phyloP scores from a whole-genome alignment of 2,797 vertebrate species.

The Poeciliopsis gracilis region DNA sequence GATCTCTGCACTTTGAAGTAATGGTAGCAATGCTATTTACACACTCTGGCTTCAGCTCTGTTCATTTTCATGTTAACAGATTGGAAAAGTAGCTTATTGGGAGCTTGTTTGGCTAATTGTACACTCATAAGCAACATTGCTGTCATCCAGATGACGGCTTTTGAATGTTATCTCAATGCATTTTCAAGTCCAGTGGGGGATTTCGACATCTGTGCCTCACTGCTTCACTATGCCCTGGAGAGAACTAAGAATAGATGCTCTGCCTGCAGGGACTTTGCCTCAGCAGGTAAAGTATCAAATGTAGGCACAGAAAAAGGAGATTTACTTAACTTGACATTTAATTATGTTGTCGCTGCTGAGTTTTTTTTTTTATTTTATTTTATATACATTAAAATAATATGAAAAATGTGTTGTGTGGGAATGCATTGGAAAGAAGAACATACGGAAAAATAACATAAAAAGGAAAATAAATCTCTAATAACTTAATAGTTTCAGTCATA shows the following conservation, averaged over 20 bases:
- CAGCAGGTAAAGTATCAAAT: slow-evolving; percentile 48
- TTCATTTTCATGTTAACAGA: slow-evolving; percentile 42
- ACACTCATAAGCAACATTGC: slow-evolving; percentile 48
- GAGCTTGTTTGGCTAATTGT: slow-evolving; percentile 62
- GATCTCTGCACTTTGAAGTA: slow-evolving; percentile 5
- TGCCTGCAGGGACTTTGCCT: slow-evolving; percentile 46
- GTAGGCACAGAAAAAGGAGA: not conserved
- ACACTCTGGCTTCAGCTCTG: slow-evolving; percentile 1
- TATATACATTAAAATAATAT: slow-evolving; percentile 7
- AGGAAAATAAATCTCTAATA: not conserved
- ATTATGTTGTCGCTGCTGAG: slow-evolving; percentile 1
- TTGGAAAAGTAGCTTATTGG: slow-evolving; percentile 41
- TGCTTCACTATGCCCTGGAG: slow-evolving; percentile 56
- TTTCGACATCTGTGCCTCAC: slow-evolving; percentile 70
- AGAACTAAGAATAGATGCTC: slow-evolving; percentile 63
- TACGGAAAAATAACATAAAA: not conserved
- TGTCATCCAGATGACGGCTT: slow-evolving; percentile 21
- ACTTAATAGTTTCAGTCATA: not conserved
- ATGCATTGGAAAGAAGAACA: not conserved
- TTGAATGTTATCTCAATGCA: slow-evolving; percentile 47
- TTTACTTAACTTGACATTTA: slow-evolving; percentile 53
- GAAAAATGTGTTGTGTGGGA: not conserved
- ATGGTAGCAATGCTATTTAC: slow-evolving; percentile 9
- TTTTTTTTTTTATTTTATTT: not conserved
- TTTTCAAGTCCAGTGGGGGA: slow-evolving; percentile 64